These are phyloP conservation scores for Microtus montanus DNA, from an alignment of 2,113 vertebrate genomes.

Conservation along the genomic window DNA sequence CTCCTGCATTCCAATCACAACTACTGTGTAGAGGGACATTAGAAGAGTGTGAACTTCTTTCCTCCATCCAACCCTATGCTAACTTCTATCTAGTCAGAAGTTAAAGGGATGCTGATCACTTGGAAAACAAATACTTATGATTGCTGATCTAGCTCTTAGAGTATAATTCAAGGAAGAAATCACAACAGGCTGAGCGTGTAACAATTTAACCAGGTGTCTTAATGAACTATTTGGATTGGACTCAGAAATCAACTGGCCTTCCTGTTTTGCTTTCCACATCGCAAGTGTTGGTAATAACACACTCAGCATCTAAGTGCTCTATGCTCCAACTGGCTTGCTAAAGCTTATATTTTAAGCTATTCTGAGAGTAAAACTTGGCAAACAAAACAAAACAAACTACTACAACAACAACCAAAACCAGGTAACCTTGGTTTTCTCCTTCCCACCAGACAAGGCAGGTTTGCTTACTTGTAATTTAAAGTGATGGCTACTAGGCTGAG, in stretches of 20 bases:
- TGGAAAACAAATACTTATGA: neutral
- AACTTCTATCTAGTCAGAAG: constrained; percentile 14
- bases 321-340: neutral
- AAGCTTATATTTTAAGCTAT: constrained; percentile 21
- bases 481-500: neutral
- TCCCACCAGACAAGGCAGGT: neutral
- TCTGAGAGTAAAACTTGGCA: neutral
- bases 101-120: neutral
- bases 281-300: constrained; percentile 25
- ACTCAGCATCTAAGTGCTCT: neutral
- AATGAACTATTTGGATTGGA: neutral
- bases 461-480: neutral
- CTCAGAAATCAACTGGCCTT: constrained; percentile 12
- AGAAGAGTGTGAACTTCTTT: neutral
- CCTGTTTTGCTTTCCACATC: constrained; percentile 29
- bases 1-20: neutral
- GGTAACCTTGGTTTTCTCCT: neutral
- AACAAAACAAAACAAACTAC: neutral
- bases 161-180: neutral
- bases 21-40: neutral
- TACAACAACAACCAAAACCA: neutral
- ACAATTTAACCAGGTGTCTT: neutral
- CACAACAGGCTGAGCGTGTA: neutral
- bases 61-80: neutral
- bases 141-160: neutral